Percentiles rank a stretch among this genome's conserved stretches.
phyloP scores from a whole-genome alignment of 2,797 vertebrate genomes.

The Kryptolebias ocellatus region DNA sequence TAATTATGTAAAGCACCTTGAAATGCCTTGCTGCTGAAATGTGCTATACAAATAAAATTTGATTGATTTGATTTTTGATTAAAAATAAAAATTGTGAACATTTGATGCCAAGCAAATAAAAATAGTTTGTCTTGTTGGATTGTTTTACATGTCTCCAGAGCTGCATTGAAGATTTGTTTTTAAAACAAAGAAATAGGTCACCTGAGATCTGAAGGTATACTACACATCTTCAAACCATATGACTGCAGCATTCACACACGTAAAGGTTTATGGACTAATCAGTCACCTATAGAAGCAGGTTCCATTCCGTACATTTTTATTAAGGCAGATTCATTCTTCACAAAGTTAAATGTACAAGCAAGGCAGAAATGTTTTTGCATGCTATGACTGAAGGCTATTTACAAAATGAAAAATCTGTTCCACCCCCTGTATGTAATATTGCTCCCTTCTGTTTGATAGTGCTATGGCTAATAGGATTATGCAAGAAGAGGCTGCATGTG shows the following conservation, averaged over 20 bases:
- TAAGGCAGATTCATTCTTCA: background rate
- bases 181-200: slow-evolving; percentile 3
- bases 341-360: slow-evolving; percentile 1
- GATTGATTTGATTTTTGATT: no score
- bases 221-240: background rate
- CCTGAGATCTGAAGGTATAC: background rate
- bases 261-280: background rate
- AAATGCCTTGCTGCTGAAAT: no score
- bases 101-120: no score
- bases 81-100: no score
- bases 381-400: slow-evolving; percentile 26
- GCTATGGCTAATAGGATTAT: slow-evolving; percentile 72
- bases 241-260: background rate
- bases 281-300: background rate
- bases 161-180: rapidly evolving
- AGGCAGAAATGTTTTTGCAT: slow-evolving; percentile 13
- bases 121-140: no score
- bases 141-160: background rate
- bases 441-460: slow-evolving; percentile 48
- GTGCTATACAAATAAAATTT: no score
- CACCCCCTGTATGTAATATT: slow-evolving; percentile 33
- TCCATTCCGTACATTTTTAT: background rate
- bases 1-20: no score
- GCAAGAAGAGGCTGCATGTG: slow-evolving; percentile 63
- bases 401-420: slow-evolving; percentile 20